Conservation (phyloP, 1,140 invertebrate genomes). For the Heterodera carotae region DNA sequence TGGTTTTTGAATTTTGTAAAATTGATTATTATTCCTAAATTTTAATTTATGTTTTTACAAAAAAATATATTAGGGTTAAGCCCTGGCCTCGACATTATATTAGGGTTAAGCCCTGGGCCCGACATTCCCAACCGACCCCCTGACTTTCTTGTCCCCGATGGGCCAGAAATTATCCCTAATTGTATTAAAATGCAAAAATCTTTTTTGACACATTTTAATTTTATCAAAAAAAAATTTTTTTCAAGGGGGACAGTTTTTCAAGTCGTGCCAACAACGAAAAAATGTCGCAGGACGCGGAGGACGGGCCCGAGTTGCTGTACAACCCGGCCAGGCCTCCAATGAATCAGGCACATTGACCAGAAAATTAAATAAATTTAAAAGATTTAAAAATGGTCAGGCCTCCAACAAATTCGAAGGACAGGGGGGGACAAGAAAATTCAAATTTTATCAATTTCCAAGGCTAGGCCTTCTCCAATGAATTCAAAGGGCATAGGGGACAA, state of each 20-base stretch:
- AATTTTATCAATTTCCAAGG: neutral
- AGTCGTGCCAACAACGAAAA: neutral
- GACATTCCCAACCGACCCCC: too few species aligned
- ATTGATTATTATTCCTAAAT: neutral
- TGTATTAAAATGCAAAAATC: too few species aligned
- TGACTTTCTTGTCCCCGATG: too few species aligned
- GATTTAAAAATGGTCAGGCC: too few species aligned
- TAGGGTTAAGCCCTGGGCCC: too few species aligned
- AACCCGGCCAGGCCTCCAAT: slow-evolving; percentile 46
- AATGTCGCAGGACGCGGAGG: slow-evolving; percentile 56
- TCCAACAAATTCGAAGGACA: slow-evolving; percentile 58
- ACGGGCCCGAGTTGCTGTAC: slow-evolving; percentile 48
- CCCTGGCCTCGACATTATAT: too few species aligned
- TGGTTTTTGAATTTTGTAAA: neutral
- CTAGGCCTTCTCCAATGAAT: too few species aligned
- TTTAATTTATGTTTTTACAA: too few species aligned
- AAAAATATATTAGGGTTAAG: too few species aligned
- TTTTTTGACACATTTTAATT: neutral
- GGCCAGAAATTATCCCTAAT: too few species aligned
- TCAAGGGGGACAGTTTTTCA: neutral
- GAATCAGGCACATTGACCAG: slow-evolving; percentile 46
- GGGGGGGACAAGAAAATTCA: neutral
- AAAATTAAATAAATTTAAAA: neutral
- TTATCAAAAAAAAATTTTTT: neutral
- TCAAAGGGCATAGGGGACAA: too few species aligned